Base-by-base conservation (phyloP, 2,113 vertebrate genomes). In the Mola mola region DNA sequence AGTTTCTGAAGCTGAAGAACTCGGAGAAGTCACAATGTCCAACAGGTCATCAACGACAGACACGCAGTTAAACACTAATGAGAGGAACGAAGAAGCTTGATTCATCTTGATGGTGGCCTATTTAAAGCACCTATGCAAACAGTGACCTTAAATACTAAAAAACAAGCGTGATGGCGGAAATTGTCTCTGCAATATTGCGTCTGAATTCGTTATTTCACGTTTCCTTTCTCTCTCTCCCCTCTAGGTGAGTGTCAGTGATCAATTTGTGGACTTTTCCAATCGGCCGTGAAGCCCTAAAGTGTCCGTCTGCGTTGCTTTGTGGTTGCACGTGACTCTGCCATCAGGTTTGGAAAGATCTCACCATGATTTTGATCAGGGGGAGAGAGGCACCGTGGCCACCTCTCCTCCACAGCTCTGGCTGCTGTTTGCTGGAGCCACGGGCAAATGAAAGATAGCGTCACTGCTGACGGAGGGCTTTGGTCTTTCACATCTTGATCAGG, bases 221-320 rank as follows among this genome's bases (percentile, higher is more conserved):
- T 38, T 25, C 74, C 61, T 74, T 57, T 67, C 19, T 48, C 4
- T 42, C 17, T 66, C 1, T 72, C 61, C 60, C 29, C 67, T 82
- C 21, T 43, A 90, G 89, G 89, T 90, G 80, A 89, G 89, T 88
- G 82, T 87, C 86, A 75, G 55, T 76, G 69, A 73, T 58, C 84
- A 68, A 15, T 38, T 1, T 57, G 72, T 59, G 83, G 84, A 84
- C 72, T 79, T 77, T 82, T 82, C 52, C 69, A 49, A 70, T 78
- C 72, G 48, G 69, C 71, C 49, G 49, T 62, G 67, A n/a, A n/a
- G n/a, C 31, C 81, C 53, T 7, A 61, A 79, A 46, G 75, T 47
- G 73, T 70, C 53, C 72, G 7, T 46, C 68, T 56, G 13, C 69
- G 1, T 58, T 72, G 62, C 64, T 15, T 67, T 67, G 28, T 44